Conservation (phyloP, 2,888 invertebrate genomes). For the Drosophila meridiana region DNA sequence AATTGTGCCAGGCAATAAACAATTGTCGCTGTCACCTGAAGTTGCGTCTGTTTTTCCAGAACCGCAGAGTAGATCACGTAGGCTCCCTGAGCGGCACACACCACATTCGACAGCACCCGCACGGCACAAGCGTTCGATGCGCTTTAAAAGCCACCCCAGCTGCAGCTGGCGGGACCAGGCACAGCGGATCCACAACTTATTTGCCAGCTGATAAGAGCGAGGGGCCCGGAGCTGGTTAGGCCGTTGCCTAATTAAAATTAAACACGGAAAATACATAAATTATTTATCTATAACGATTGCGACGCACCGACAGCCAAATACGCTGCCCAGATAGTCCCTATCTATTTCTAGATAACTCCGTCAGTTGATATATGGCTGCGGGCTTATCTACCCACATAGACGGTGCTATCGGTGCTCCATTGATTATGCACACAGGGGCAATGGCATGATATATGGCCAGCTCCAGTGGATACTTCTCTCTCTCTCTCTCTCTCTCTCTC, state of each 20-base stretch:
- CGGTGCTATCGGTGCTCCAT: neutral
- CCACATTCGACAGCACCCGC: slow-evolving; percentile 33
- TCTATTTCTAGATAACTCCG: slow-evolving; percentile 17
- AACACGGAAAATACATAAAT: slow-evolving; percentile 40
- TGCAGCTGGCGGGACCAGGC: slow-evolving; percentile 14
- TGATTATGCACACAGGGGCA: neutral
- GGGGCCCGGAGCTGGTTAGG: neutral
- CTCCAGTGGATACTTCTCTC: neutral
- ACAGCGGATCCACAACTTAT: slow-evolving; percentile 26
- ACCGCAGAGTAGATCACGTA: neutral
- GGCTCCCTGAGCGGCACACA: slow-evolving; percentile 5
- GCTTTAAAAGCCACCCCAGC: slow-evolving; percentile 34
- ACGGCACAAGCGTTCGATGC: slow-evolving; percentile 39
- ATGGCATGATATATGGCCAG: neutral
- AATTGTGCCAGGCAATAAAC: slow-evolving; percentile 66
- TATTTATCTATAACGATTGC: neutral
- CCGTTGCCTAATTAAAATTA: slow-evolving; percentile 45
- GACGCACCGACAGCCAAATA: slow-evolving; percentile 20
- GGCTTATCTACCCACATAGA: neutral
- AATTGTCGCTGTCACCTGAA: slow-evolving; percentile 57
- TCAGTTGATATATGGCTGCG: slow-evolving; percentile 11
- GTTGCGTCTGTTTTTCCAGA: neutral
- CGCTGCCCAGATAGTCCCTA: slow-evolving; percentile 20
- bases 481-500: too few species aligned
- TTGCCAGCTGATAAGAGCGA: slow-evolving; percentile 48